Conservation (phyloP, 2,113 vertebrate genomes). For the Boulengeromyrus knoepffleri region DNA sequence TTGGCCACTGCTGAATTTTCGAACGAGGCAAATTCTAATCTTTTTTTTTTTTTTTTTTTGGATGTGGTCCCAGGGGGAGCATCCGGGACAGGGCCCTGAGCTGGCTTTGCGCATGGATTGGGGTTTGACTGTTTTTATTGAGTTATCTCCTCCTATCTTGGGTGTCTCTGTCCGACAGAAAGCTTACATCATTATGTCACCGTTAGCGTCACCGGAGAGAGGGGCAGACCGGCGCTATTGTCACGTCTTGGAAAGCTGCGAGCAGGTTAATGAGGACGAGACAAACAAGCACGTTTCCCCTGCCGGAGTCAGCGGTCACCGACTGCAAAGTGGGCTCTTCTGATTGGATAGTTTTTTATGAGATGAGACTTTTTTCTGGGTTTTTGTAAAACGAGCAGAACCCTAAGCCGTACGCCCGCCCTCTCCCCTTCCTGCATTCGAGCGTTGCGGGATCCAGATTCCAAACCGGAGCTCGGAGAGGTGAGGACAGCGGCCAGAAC, state of each 20-base stretch:
- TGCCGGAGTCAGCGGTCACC: not conserved
- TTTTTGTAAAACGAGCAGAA: constrained; percentile 60
- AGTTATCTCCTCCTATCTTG: not conserved
- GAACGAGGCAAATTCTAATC: not conserved
- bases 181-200: constrained; percentile 59
- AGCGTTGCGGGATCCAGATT: constrained; percentile 20
- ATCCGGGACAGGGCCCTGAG: not conserved
- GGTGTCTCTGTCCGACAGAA: not conserved
- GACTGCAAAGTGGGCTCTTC: constrained; percentile 44
- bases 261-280: constrained; percentile 47
- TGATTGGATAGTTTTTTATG: constrained; percentile 41
- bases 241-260: constrained; percentile 59
- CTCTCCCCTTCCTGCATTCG: constrained; percentile 24
- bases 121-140: not conserved
- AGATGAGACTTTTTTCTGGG: constrained; percentile 31
- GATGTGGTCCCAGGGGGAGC: not conserved
- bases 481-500: not conserved
- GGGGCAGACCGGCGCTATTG: constrained; percentile 61
- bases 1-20: not conserved
- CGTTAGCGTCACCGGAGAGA: constrained; percentile 60
- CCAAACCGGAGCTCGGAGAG: not conserved
- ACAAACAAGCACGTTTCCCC: not conserved
- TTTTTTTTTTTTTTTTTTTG: not conserved
- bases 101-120: not conserved
- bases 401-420: constrained; percentile 41